Percentiles rank a stretch among this genome's conserved stretches.
These are phyloP conservation scores for Heptranchias perlo DNA, from an alignment of 2,113 vertebrate genomes.

Conservation along the genomic window DNA sequence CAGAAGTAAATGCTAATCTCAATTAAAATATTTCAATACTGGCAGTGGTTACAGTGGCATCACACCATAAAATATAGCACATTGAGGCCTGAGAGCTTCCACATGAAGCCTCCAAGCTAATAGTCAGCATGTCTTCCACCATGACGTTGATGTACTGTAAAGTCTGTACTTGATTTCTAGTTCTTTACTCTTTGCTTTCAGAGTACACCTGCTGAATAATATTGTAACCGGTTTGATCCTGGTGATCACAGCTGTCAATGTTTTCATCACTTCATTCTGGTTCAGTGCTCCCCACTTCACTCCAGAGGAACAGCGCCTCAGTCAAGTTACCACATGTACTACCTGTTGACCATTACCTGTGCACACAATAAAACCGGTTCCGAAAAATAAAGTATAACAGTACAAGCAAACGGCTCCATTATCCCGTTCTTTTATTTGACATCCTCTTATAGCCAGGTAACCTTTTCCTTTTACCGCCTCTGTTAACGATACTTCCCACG, in stretches of 20 bases:
- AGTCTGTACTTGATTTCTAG: conserved; percentile 3
- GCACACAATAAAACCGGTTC: not conserved
- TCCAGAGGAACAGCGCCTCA: conserved; percentile 39
- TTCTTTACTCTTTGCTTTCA: conserved; percentile 4
- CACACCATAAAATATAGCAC: too few species aligned
- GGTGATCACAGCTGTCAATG: conserved; percentile 43
- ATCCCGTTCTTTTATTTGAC: not conserved
- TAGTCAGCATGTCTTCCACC: not conserved
- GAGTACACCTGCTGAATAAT: conserved; percentile 44
- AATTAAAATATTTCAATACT: not conserved
- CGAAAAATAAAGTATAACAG: not conserved
- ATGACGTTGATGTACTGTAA: not conserved
- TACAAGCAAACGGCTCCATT: not conserved
- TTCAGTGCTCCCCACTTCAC: conserved; percentile 43
- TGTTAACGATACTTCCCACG: not conserved
- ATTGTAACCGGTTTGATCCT: conserved; percentile 46
- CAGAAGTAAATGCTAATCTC: not conserved
- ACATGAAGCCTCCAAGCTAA: not conserved
- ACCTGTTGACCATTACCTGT: conserved; percentile 3
- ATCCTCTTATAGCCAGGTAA: too few species aligned
- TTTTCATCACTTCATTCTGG: conserved; percentile 43
- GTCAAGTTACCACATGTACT: conserved; percentile 22
- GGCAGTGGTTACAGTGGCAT: not conserved
- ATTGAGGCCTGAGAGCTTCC: not conserved
- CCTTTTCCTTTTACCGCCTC: not conserved